Evolutionary conservation across 92 coral and sea anemone genomes (phyloP).

Genomic region (Montipora capitata): DNA sequence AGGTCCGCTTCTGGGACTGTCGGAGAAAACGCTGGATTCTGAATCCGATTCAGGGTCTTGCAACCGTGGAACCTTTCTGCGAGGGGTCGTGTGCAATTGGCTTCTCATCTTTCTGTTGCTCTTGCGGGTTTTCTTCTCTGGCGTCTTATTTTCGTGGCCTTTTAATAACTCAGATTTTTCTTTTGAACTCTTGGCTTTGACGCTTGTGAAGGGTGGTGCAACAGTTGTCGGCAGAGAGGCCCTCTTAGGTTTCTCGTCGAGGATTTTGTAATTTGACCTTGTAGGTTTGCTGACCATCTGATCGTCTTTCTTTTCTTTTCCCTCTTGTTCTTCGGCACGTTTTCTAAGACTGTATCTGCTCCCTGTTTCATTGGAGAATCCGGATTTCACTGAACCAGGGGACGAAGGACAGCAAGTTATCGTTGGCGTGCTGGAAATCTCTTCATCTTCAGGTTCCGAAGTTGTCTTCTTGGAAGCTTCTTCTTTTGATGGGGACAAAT

Average conservation of each 20-base stretch:
- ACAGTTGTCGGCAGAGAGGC: not conserved
- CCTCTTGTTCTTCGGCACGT: slow-evolving; percentile 14
- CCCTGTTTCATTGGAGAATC: slow-evolving; percentile 20
- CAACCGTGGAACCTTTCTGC: not conserved
- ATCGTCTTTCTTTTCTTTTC: not conserved
- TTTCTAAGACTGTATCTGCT: slow-evolving; percentile 8
- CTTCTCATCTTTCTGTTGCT: not conserved
- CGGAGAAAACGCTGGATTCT: slow-evolving; percentile 19
- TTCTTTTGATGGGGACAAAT: not conserved
- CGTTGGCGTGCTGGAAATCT: slow-evolving; percentile 41
- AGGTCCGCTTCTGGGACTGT: slow-evolving; percentile 37
- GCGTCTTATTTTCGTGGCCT: not conserved
- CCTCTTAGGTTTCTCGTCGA: not conserved
- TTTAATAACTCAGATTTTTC: slow-evolving; percentile 2
- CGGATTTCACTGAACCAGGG: slow-evolving; percentile 33
- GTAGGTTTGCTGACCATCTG: not conserved
- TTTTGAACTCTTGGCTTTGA: slow-evolving; percentile 9
- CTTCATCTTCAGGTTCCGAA: slow-evolving; percentile 5
- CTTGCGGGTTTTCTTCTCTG: not conserved
- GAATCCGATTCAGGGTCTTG: slow-evolving; percentile 32
- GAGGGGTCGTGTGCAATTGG: not conserved
- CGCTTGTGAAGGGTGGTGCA: slow-evolving; percentile 5
- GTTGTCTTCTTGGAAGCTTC: not conserved
- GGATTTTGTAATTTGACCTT: slow-evolving; percentile 24
- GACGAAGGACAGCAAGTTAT: slow-evolving; percentile 24